Base-by-base conservation (phyloP, 2,888 invertebrate species). In the Drosophila borealis region DNA sequence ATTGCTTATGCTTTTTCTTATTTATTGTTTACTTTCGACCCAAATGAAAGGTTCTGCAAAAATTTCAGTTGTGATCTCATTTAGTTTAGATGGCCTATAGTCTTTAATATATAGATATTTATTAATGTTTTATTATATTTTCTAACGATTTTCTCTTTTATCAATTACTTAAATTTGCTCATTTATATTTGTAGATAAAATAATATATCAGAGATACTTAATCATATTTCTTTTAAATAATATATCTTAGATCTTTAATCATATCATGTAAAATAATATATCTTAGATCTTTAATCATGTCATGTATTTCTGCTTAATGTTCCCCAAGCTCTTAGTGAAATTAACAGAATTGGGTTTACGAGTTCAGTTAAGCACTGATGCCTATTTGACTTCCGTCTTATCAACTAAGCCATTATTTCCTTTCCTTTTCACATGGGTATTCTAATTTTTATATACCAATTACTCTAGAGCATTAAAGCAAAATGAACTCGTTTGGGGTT, bases 371-470 rank as follows among this genome's bases (percentile, higher is more conserved):
- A 42, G 25, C 39, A 54, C 39, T 42, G 54, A 42, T 71, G 45
- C 39, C 13, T 41, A 42, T 48, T 71, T 50, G 61, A 46, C 61
- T 74, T 67, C 77, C 67, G 45, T 44, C 49, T 54, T 59, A 37
- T 33, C 34, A 42, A 41, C 25, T 41, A 11, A 29, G 61, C 70
- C 25, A 75, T 75, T 77, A 75, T 60, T 56, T 21, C 3, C 6
- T 14, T 46, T 56, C 37, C 56, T 33, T 64, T 64, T 69, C 56
- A 41, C 69, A 64, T 69, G 45, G 48, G 29, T 69, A 77, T 75
- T 77, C 78, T 69, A 63, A 77, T 72, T 68, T 68, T 44, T 56
- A 59, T 62, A 34, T 21, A 44, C 59, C 78, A 77, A 75, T 75
- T 75, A 73, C 51, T 10, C 14, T 14, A 39, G 45, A 36, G 56